These are phyloP conservation scores for Eupithecia insigniata DNA, from an alignment of 2,888 invertebrate species.

Conservation along the genomic window DNA sequence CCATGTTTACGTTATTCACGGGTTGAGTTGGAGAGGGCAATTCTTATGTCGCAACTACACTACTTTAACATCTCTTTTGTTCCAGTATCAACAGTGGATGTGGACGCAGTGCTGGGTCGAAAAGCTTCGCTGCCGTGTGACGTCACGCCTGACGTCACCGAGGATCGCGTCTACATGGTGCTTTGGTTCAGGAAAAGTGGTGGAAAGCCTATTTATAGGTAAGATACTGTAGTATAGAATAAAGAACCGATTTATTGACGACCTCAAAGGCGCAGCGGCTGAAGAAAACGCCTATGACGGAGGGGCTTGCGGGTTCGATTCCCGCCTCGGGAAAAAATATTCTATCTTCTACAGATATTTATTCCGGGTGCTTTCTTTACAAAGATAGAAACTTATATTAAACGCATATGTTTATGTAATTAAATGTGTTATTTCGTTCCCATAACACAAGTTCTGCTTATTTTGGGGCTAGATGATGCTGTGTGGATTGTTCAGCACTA, in stretches of 20 bases:
- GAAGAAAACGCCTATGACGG: background rate
- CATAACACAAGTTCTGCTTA: too few relatives aligned
- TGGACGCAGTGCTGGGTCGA: slow-evolving; percentile 93
- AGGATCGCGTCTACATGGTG: slow-evolving; percentile 96
- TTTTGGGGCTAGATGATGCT: too few relatives aligned
- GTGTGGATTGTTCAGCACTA: too few relatives aligned
- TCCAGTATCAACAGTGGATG: slow-evolving; percentile 81
- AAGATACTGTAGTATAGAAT: slow-evolving; percentile 35
- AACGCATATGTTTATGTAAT: too few relatives aligned
- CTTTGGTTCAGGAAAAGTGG: slow-evolving; percentile 95
- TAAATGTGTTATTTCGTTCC: too few relatives aligned
- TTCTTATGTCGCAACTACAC: too few relatives aligned
- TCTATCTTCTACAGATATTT: too few relatives aligned
- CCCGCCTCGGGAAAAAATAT: too few relatives aligned
- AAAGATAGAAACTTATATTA: too few relatives aligned
- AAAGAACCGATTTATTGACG: background rate
- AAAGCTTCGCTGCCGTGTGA: slow-evolving; percentile 95
- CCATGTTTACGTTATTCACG: too few relatives aligned
- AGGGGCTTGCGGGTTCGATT: background rate
- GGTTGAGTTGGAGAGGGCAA: too few relatives aligned
- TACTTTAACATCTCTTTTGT: slow-evolving; percentile 40
- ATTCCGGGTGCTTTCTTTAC: too few relatives aligned
- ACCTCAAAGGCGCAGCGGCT: background rate
- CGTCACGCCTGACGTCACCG: slow-evolving; percentile 92
- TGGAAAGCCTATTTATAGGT: slow-evolving; percentile 96